Percentiles rank a stretch among this genome's conserved stretches.
phyloP scores from a whole-genome alignment of 2,888 invertebrate genomes.

The Drosophila mimica region DNA sequence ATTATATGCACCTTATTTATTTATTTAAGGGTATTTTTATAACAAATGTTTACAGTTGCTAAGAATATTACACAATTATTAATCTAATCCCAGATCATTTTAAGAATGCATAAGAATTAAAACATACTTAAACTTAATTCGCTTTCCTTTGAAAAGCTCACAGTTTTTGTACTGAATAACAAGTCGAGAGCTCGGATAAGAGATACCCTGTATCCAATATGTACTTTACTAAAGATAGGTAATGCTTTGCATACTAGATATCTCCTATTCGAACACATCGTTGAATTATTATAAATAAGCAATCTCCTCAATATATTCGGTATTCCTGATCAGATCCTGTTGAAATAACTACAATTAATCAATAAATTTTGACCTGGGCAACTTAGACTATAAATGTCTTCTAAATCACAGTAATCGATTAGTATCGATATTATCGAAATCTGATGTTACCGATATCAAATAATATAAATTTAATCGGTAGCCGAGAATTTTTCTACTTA shows the following conservation, averaged over 20 bases:
- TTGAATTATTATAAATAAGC: neutral
- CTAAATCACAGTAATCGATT: neutral
- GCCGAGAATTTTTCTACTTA: neutral
- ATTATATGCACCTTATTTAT: neutral
- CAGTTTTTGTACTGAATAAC: neutral
- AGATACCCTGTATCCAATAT: neutral
- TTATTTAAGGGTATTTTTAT: neutral
- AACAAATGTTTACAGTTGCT: neutral
- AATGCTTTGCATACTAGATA: neutral
- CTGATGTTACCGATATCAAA: neutral
- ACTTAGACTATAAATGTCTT: neutral
- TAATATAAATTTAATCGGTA: neutral
- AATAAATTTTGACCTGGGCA: neutral
- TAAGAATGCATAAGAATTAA: neutral
- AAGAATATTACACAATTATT: neutral
- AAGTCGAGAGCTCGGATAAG: neutral
- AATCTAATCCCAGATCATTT: neutral
- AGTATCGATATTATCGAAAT: neutral
- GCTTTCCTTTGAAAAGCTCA: neutral
- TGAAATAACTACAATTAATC: neutral
- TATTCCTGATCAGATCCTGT: neutral
- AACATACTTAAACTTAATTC: neutral
- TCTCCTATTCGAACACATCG: neutral
- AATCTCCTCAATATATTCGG: neutral
- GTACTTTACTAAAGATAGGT: neutral